Evolutionary conservation across 2,113 vertebrate species (phyloP), one percentile per base, ranked within the genome.

Genomic region (Crotophaga sulcirostris): DNA sequence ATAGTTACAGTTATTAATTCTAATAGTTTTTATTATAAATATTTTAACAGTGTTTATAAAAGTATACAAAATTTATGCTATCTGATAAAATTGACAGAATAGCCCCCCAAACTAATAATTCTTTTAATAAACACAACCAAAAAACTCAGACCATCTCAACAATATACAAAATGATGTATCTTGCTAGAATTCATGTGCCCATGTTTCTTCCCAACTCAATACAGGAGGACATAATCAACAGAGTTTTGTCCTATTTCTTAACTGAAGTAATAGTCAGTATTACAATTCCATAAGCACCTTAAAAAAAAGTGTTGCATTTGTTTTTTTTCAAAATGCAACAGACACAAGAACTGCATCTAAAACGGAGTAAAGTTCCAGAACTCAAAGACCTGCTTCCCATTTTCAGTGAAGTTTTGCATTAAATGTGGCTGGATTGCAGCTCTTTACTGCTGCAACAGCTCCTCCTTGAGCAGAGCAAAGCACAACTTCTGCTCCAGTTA

Each of bases 151-250:
- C 4, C 5, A 36, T 45, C 13, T 85, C 2, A 0, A 88, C 9
- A 29, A 5, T 36, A 28, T 25, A 19, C 7, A 13, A 29, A 64
- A 64, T 20, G 7, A 45, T 7, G 1, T 21, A 17, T 52, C n/a
- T 70, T 82, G 5, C 5, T 72, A 42, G 11, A 63, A 68, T 79
- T 25, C 1, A 4, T 17, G 5, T 36, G 4, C 44, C 24, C 16
- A 28, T 0, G 0, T 70, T 21, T 63, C 16, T 2, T 23, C 5
- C 8, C 6, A 29, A 42, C 7, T 62, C 49, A 45, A 6, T 34
- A 11, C 20, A 77, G 14, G 1, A 26, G 6, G 26, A 45, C 4
- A 20, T 87, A 38, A 68, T 54, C 4, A 40, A 62, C 16, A 76
- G 36, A 36, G 0, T 63, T 66, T 78, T 45, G 31, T 79, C 4